Evolutionary conservation across 2,888 invertebrate genomes (phyloP).

Genomic region (Didymodactylos carnosus): DNA sequence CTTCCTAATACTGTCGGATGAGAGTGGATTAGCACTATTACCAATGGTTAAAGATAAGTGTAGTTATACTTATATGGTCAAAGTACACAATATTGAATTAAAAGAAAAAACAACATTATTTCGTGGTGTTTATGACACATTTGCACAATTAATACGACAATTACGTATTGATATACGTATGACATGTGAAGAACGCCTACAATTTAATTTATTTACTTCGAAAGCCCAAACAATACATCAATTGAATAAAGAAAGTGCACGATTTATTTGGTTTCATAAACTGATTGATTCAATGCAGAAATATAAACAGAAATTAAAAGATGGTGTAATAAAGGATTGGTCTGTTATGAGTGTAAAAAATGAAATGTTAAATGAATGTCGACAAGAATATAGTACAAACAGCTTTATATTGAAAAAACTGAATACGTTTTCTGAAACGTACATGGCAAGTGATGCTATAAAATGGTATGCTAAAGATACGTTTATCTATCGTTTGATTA

Average conservation of each 20-base stretch:
- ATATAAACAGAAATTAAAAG: too few relatives aligned
- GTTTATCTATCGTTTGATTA: too few relatives aligned
- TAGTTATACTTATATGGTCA: neutral
- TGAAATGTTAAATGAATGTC: neutral
- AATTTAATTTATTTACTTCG: neutral
- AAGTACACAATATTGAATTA: neutral
- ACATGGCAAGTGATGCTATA: neutral
- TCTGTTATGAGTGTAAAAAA: neutral
- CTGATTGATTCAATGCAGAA: neutral
- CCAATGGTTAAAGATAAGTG: neutral
- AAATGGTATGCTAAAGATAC: neutral
- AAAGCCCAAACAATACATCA: neutral
- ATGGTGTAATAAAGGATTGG: too few relatives aligned
- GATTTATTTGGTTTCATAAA: neutral
- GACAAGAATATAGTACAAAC: neutral
- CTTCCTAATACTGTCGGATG: neutral
- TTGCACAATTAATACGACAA: neutral
- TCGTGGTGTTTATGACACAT: neutral
- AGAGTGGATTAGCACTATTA: neutral
- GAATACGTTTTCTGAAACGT: neutral
- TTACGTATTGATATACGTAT: neutral
- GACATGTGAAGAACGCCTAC: neutral
- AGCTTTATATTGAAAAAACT: neutral
- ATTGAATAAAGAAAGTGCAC: neutral
- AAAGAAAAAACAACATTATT: neutral